Evolutionary conservation across 2,797 vertebrate genomes (phyloP).

Genomic region (Epinephelus awoara): DNA sequence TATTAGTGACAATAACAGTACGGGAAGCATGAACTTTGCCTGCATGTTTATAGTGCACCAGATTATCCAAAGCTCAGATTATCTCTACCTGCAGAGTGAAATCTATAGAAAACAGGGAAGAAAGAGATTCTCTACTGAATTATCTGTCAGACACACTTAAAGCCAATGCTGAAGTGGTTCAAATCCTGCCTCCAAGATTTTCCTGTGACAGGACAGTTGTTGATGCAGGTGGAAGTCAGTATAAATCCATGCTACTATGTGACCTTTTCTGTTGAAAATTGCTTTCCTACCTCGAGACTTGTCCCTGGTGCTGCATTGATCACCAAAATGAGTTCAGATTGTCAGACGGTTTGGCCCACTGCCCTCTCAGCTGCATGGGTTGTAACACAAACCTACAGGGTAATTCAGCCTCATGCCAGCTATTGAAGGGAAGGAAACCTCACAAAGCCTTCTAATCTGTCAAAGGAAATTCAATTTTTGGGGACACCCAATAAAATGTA

Average conservation of each 20-base stretch:
- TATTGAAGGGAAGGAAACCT: slow-evolving; percentile 43
- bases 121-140: neutral
- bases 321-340: slow-evolving; percentile 24
- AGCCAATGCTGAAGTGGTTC: neutral
- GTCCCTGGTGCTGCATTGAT: slow-evolving; percentile 24
- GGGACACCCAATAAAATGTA: slow-evolving; percentile 52
- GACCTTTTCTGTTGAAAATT: neutral
- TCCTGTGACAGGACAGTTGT: slow-evolving; percentile 8
- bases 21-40: neutral
- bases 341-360: slow-evolving; percentile 19
- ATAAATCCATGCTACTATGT: slow-evolving; percentile 3
- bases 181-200: slow-evolving; percentile 5
- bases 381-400: slow-evolving; percentile 49
- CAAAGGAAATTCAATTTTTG: slow-evolving; percentile 62
- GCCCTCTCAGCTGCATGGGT: slow-evolving; percentile 27
- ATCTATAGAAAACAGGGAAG: neutral
- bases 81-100: slow-evolving; percentile 1
- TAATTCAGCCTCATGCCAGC: slow-evolving; percentile 37
- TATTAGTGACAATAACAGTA: neutral
- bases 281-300: slow-evolving; percentile 16
- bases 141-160: slow-evolving; percentile 2
- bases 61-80: neutral
- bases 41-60: neutral
- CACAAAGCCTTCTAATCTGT: slow-evolving; percentile 56
- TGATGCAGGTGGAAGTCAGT: slow-evolving; percentile 27